Evolutionary conservation across 2,888 invertebrate species (phyloP), one percentile per base, ranked within the genome.

Genomic region (Rugalucina vietnamica): DNA sequence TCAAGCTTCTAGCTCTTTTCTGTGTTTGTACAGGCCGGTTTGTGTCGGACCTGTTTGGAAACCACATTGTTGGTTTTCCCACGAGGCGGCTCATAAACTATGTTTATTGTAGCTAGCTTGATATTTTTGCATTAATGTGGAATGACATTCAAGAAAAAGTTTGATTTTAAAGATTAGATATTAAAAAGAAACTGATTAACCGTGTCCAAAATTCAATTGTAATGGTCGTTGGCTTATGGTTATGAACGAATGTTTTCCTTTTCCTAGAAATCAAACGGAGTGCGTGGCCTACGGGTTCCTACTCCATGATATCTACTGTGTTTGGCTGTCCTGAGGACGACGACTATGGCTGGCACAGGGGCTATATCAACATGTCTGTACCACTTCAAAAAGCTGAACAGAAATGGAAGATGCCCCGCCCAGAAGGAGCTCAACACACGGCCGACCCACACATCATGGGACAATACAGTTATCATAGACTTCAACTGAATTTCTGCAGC

Each of bases 251-350:
- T 4, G 12, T 43, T n/a, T 43, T n/a, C 14, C 18, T 37, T 73
- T 18, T 72, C 74, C 32, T 37, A 84, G 84, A 84, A 60, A 36
- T 69, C 0, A 37, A 73, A 8, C 29, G 14, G 21, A 81, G 78
- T 34, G 24, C 18, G n/a, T 89, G 89, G 89, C 89, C 88, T 0
- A 50, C 18, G 4, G 86, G 84, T n/a, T 50, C 70, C 1, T 89
- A 86, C 65, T 79, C 84, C 32, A 27, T 89, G 1, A 82, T 86
- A 29, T 76, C 83, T 0, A 77, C 89, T 8, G 84, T 86, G 39
- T 89, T 89, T 71, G 89, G 89, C 12, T 89, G 89, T 76, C 89
- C 89, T 12, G 89, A 89, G 43, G 49, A 39, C 8, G 84, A 84
- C 2, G 74, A 60, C 0, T 79, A 73, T 36, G 88, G 88, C 4